These are phyloP conservation scores for Synchiropus splendidus DNA, from an alignment of 2,113 vertebrate genomes.

Conservation along the genomic window DNA sequence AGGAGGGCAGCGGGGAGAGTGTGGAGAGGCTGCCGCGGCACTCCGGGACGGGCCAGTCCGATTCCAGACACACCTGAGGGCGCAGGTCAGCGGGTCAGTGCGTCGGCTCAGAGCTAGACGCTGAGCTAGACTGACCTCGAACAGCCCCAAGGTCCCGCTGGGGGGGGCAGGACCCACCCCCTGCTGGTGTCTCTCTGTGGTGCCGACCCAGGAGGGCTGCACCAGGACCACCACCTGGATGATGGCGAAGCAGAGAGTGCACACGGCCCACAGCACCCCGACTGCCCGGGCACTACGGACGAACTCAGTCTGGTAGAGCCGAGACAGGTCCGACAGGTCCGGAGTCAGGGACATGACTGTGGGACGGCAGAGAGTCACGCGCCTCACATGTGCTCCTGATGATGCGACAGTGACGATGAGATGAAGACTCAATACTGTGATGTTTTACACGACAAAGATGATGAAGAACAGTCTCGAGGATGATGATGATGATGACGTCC, in stretches of 20 bases:
- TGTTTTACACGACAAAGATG: too few species aligned
- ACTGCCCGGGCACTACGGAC: constrained; percentile 70
- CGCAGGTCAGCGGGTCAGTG: not conserved
- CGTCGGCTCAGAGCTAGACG: not conserved
- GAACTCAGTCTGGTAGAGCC: constrained; percentile 75
- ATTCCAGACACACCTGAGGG: constrained; percentile 65
- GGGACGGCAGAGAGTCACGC: not conserved
- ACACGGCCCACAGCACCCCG: constrained; percentile 74
- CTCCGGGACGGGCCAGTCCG: constrained; percentile 60
- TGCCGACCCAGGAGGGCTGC: constrained; percentile 75
- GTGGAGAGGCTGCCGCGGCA: constrained; percentile 66
- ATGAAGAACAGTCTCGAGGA: too few species aligned
- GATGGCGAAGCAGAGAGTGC: constrained; percentile 72
- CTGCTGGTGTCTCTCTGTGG: constrained; percentile 30
- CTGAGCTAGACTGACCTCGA: constrained; percentile 46
- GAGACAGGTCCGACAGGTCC: constrained; percentile 58
- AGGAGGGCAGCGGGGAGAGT: constrained; percentile 70
- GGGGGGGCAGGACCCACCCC: constrained; percentile 22
- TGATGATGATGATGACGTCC: too few species aligned
- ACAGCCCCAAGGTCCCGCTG: constrained; percentile 70
- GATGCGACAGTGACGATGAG: too few species aligned
- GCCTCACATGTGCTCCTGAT: too few species aligned
- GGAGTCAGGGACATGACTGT: constrained; percentile 45
- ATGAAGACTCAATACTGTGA: too few species aligned
- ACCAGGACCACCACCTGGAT: constrained; percentile 74